phyloP scores from a whole-genome alignment of 2,888 invertebrate species.

The Erannis defoliaria region DNA sequence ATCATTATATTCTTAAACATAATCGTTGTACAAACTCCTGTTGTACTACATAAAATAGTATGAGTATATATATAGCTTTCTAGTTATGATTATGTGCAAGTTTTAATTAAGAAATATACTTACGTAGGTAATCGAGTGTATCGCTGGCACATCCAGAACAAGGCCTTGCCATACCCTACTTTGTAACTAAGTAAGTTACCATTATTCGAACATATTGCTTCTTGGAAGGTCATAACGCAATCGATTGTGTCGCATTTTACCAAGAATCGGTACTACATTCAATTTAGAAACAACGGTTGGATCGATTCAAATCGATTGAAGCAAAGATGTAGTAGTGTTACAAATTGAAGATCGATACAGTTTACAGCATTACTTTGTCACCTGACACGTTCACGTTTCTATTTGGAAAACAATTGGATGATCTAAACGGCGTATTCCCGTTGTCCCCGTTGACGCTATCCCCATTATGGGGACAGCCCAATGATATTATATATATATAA shows the following conservation, averaged over 20 bases:
- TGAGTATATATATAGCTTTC: too few relatives aligned
- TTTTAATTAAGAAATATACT: too few relatives aligned
- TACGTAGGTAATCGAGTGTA: not conserved
- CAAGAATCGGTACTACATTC: slow-evolving; percentile 17
- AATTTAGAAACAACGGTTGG: slow-evolving; percentile 13
- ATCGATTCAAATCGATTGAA: not conserved
- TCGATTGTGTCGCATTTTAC: slow-evolving; percentile 16
- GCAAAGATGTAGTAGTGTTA: not conserved
- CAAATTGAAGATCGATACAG: slow-evolving; percentile 9
- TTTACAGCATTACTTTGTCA: not conserved
- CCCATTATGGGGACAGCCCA: too few relatives aligned
- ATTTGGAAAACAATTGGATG: not conserved
- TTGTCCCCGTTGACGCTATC: too few relatives aligned
- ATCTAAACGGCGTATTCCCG: too few relatives aligned
- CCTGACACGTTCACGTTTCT: slow-evolving; percentile 2
- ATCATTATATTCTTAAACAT: too few relatives aligned
- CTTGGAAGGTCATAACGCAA: slow-evolving; percentile 1
- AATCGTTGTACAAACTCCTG: too few relatives aligned
- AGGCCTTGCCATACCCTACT: not conserved
- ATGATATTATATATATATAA: too few relatives aligned
- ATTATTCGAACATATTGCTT: not conserved
- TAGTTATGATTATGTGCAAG: too few relatives aligned
- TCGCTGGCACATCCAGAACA: not conserved
- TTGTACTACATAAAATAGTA: too few relatives aligned
- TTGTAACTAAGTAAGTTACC: not conserved